These are phyloP conservation scores for Rynchops niger DNA, from an alignment of 2,113 vertebrate species.

Conservation along the genomic window DNA sequence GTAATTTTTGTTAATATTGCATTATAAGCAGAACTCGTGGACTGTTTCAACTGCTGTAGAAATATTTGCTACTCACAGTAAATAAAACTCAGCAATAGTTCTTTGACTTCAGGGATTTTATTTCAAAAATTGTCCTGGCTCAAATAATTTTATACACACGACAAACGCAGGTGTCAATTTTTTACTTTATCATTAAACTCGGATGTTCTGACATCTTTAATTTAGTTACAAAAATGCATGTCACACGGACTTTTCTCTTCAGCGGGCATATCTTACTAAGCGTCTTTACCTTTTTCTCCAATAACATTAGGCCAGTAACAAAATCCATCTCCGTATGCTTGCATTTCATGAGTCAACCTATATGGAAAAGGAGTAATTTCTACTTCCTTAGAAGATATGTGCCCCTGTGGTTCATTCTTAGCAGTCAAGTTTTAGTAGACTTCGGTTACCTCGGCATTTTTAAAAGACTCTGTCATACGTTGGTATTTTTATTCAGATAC, in stretches of 20 bases:
- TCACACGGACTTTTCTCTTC: neutral
- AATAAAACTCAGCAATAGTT: neutral
- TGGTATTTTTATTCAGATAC: neutral
- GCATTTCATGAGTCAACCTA: neutral
- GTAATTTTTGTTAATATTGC: neutral
- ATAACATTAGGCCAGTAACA: neutral
- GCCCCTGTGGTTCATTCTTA: neutral
- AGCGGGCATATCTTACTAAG: neutral
- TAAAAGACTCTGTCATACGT: neutral
- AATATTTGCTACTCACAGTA: neutral
- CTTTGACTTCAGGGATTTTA: neutral
- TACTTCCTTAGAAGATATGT: neutral
- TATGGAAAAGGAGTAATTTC: neutral
- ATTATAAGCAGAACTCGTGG: neutral
- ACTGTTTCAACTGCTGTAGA: neutral
- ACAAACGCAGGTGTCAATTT: neutral
- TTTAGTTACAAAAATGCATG: neutral
- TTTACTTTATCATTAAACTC: neutral
- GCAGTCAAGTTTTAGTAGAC: neutral
- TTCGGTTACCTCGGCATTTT: neutral
- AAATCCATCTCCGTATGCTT: neutral
- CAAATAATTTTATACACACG: constrained; percentile 33
- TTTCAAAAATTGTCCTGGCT: constrained; percentile 14
- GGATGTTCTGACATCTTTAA: neutral
- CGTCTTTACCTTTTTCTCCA: neutral